Base-by-base conservation (phyloP, 2,797 vertebrate genomes). In the Arnoldichthys spilopterus region DNA sequence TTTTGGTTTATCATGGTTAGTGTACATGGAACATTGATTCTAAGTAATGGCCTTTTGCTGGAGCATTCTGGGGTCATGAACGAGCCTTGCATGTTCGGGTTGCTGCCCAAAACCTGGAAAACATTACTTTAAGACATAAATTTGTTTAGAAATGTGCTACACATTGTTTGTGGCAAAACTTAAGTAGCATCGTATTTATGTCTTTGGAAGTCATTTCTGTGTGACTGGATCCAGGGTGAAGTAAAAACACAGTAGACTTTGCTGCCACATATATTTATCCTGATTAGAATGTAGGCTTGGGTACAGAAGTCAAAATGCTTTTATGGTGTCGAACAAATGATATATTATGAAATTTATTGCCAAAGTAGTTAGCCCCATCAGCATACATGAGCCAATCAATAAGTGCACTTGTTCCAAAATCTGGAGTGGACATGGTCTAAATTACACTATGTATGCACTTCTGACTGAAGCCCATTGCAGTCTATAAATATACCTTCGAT, bases 261-360 rank as follows among this genome's bases (percentile, higher is more conserved):
- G 30, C 34, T 0, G 45, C 53, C 58, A 58, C 32, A 63, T 67
- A 64, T 74, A 47, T 73, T 80, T 68, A 67, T 79, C 58, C 68
- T 40, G 30, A 47, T 85, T 82, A 78, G 78, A 87, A 86, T 5
- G 62, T 90, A 84, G 87, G 86, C 88, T 90, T 88, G 84, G 26
- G 54, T 12, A 28, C 12, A 12, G 13, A 61, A 54, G 24, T 12
- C 4, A 0, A 6, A 61, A 30, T 6, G 13, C 11, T 30, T 56
- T 24, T 5, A 24, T 26, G 26, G 15, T 6, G 18, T 6, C 2
- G 2, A 61, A 30, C 9, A 2, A 24, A 22, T 53, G 7, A n/a
- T 53, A 20, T 4, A 12, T 43, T 1, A 6, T 7, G 12, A 16
- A 47, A 13, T 47, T 47, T 15, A 16, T 1, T 47, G 13, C 43